Evolutionary conservation across 2,888 invertebrate species (phyloP).

Genomic region (Nebria brevicollis): DNA sequence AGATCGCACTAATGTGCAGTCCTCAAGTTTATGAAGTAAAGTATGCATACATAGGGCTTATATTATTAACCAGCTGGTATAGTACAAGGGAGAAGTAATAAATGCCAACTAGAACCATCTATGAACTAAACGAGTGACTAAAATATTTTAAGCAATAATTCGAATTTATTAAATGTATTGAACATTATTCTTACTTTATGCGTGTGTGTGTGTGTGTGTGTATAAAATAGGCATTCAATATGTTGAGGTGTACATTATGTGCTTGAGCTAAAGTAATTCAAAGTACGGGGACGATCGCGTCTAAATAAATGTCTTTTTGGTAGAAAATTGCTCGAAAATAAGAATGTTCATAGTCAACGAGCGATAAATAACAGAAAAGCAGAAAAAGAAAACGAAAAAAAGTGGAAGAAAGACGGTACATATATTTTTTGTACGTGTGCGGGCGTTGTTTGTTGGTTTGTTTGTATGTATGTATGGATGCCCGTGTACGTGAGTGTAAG

Average conservation of each 20-base stretch:
- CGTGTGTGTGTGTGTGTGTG: not conserved
- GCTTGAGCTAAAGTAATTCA: not conserved
- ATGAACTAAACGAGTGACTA: too few species aligned
- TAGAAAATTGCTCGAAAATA: conserved; percentile 45
- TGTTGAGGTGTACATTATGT: too few species aligned
- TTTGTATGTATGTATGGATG: not conserved
- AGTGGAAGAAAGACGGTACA: conserved; percentile 9
- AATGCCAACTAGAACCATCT: too few species aligned
- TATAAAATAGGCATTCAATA: not conserved
- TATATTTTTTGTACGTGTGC: conserved; percentile 2
- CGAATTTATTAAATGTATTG: too few species aligned
- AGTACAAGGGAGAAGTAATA: too few species aligned
- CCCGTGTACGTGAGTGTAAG: not conserved
- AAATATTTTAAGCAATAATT: too few species aligned
- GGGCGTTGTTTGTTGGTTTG: not conserved
- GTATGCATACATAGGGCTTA: too few species aligned
- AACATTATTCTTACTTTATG: too few species aligned
- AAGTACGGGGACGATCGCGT: conserved; percentile 31
- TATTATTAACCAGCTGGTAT: too few species aligned
- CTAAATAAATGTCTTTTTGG: conserved; percentile 45
- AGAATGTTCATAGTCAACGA: conserved; percentile 49
- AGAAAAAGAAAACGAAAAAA: conserved; percentile 12
- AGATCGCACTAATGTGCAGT: too few species aligned
- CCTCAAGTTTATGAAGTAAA: too few species aligned
- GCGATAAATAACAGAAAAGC: conserved; percentile 49